phyloP scores from a whole-genome alignment of 2,888 invertebrate genomes.

The Leucophenga maculata region DNA sequence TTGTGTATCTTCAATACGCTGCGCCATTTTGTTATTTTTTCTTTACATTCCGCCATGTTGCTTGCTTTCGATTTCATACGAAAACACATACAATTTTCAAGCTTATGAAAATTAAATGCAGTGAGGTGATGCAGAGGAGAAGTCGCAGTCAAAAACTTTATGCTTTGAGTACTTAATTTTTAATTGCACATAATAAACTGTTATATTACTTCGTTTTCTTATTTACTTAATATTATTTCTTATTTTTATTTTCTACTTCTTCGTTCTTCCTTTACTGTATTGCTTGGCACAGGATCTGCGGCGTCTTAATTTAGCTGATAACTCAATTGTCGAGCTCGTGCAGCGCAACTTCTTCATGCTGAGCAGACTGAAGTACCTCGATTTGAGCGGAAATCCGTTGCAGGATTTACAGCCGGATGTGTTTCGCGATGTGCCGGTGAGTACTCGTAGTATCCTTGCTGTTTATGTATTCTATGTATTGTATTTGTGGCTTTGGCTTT shows the following conservation, averaged over 20 bases:
- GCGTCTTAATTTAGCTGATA: constrained; percentile 79
- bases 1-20: constrained; percentile 59
- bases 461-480: neutral
- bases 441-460: constrained; percentile 44
- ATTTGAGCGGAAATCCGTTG: constrained; percentile 83
- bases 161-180: constrained; percentile 13
- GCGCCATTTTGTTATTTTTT: neutral
- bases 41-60: no score
- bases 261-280: constrained; percentile 28
- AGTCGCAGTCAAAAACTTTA: neutral
- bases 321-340: constrained; percentile 79
- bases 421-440: constrained; percentile 81
- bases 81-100: constrained; percentile 27
- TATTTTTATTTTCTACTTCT: constrained; percentile 29
- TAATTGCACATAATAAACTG: constrained; percentile 18
- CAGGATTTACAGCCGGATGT: constrained; percentile 84
- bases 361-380: constrained; percentile 80
- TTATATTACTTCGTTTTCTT: constrained; percentile 1
- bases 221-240: constrained; percentile 38
- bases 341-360: constrained; percentile 83
- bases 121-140: neutral
- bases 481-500: neutral
- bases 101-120: constrained; percentile 19
- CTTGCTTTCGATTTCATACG: constrained; percentile 58
- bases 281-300: constrained; percentile 75